These are phyloP conservation scores for Druon quercuslanigerum DNA, from an alignment of 1,140 invertebrate species.

Conservation along the genomic window DNA sequence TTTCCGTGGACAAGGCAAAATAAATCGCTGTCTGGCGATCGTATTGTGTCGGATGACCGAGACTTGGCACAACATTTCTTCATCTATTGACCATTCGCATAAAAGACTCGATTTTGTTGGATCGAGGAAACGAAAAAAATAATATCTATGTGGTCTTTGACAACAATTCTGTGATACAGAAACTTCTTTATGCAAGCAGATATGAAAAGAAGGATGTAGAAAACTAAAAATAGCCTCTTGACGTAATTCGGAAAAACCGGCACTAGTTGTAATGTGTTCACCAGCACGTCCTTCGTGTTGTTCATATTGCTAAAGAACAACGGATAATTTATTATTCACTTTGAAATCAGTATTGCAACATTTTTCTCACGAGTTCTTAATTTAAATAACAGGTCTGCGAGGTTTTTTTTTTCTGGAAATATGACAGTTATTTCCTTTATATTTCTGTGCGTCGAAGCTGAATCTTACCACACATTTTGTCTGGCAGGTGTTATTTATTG, in stretches of 20 bases:
- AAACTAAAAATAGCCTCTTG: conserved; percentile 55
- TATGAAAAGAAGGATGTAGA: conserved; percentile 58
- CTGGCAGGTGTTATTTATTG: too few species aligned
- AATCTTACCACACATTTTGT: too few species aligned
- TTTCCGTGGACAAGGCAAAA: not conserved
- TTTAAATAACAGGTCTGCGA: too few species aligned
- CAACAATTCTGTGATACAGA: not conserved
- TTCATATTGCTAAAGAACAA: too few species aligned
- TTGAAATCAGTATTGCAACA: too few species aligned
- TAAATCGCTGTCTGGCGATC: not conserved
- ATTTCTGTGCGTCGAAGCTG: too few species aligned
- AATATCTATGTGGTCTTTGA: not conserved
- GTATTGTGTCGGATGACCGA: not conserved
- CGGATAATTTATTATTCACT: too few species aligned
- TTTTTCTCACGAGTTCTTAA: too few species aligned
- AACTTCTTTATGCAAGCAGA: conserved; percentile 40
- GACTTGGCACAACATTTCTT: not conserved
- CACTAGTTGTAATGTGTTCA: conserved; percentile 50
- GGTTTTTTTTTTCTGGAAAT: too few species aligned
- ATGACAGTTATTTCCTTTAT: too few species aligned
- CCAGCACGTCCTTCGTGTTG: too few species aligned
- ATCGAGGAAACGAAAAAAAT: not conserved
- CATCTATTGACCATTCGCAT: conserved; percentile 21
- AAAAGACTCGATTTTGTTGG: conserved; percentile 5
- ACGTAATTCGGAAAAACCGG: conserved; percentile 53